phyloP scores from a whole-genome alignment of 2,888 invertebrate genomes.

The Charanyca ferruginea region DNA sequence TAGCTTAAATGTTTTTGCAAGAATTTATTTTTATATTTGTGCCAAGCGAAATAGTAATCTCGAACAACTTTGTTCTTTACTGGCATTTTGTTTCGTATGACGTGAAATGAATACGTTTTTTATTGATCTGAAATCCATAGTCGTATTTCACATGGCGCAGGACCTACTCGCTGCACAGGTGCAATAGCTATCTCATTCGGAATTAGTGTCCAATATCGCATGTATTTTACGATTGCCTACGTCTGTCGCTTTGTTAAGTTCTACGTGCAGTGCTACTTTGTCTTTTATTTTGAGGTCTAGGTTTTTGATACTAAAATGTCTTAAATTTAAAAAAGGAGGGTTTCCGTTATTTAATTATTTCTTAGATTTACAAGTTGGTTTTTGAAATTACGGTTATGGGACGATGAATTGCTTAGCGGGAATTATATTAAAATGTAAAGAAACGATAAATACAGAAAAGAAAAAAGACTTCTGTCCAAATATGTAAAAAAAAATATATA shows the following conservation, averaged over 20 bases:
- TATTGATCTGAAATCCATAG: conserved; percentile 65
- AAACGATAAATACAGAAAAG: too few species aligned
- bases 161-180: conserved; percentile 80
- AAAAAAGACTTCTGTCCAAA: too few species aligned
- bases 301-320: background rate
- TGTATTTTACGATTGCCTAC: conserved; percentile 75
- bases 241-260: conserved; percentile 55
- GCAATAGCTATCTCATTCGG: conserved; percentile 81
- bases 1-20: background rate
- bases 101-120: conserved; percentile 63
- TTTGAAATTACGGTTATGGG: background rate
- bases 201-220: conserved; percentile 86
- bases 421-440: too few species aligned
- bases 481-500: too few species aligned
- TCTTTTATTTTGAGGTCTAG: conserved; percentile 15
- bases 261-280: conserved; percentile 45
- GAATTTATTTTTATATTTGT: background rate
- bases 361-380: background rate
- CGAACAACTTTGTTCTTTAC: conserved; percentile 23
- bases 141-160: conserved; percentile 77
- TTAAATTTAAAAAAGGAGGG: background rate
- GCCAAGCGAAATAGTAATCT: conserved; percentile 13
- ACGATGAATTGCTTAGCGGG: too few species aligned
- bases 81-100: conserved; percentile 42
- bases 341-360: background rate